phyloP scores from a whole-genome alignment of 2,113 vertebrate genomes.

The Ameiurus melas region DNA sequence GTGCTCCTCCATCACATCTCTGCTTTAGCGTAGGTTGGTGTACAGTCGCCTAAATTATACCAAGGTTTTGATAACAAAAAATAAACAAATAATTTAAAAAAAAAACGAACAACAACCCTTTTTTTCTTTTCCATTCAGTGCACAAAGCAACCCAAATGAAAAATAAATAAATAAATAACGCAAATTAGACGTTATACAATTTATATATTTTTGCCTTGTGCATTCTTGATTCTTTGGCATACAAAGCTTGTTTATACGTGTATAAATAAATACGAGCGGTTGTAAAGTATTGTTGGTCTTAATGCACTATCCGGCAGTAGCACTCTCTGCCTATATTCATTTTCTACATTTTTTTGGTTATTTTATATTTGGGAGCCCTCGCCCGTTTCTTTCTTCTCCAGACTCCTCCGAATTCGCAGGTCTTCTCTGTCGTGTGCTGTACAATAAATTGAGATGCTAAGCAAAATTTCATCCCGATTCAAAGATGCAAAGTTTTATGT shows the following conservation, averaged over 20 bases:
- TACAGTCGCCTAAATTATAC: neutral
- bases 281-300: constrained; percentile 48
- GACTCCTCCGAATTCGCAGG: neutral
- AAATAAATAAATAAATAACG: neutral
- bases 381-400: constrained; percentile 6
- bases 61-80: neutral
- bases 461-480: constrained; percentile 33
- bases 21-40: constrained; percentile 24
- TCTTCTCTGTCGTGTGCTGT: constrained; percentile 52
- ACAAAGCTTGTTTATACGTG: constrained; percentile 44
- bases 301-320: constrained; percentile 41
- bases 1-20: constrained; percentile 1
- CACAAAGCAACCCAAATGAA: neutral
- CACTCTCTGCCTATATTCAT: constrained; percentile 35
- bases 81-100: neutral
- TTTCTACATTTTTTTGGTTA: neutral
- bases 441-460: constrained; percentile 47
- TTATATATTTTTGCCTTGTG: constrained; percentile 24
- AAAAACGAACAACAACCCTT: neutral
- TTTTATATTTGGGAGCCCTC: constrained; percentile 7
- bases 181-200: neutral
- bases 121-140: neutral
- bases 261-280: constrained; percentile 38
- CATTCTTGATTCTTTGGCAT: constrained; percentile 2
- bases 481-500: constrained; percentile 33